Conservation (phyloP, 2,888 invertebrate species). For the Phrixothrix hirtus region DNA sequence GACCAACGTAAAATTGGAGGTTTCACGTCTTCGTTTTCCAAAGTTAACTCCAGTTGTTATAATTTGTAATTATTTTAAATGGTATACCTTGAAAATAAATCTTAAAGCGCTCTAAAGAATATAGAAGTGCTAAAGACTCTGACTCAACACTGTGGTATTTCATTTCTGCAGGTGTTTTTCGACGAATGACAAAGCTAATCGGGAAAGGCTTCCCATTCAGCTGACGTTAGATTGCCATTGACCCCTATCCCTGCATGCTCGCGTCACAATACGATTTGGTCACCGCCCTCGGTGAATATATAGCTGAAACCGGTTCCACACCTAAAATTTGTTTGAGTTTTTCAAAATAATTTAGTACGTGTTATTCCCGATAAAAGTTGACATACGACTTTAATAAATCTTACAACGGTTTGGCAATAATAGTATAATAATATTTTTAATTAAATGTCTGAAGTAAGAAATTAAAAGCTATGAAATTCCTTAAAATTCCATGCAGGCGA, state of each 20-base stretch:
- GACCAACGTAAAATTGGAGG: constrained; percentile 32
- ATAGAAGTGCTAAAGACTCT: constrained; percentile 39
- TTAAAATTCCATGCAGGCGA: no score
- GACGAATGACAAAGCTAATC: constrained; percentile 43
- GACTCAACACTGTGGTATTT: constrained; percentile 45
- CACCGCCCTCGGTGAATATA: neutral
- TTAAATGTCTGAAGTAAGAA: no score
- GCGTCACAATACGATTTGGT: constrained; percentile 5
- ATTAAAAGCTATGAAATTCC: no score
- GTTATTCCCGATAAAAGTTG: neutral
- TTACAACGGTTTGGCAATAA: no score
- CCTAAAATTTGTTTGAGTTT: neutral
- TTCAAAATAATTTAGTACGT: neutral
- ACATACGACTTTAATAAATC: no score
- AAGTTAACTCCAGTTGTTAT: constrained; percentile 35
- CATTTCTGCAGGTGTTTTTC: constrained; percentile 37
- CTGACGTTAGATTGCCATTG: constrained; percentile 40
- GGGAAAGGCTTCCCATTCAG: constrained; percentile 38
- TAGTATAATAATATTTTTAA: no score
- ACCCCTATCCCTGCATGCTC: constrained; percentile 36
- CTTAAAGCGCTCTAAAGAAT: constrained; percentile 33
- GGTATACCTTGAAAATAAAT: constrained; percentile 39
- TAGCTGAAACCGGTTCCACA: neutral
- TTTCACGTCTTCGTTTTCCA: constrained; percentile 40
- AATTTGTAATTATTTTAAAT: constrained; percentile 41